phyloP scores from a whole-genome alignment of 2,797 vertebrate species.

The Manis pentadactyla region DNA sequence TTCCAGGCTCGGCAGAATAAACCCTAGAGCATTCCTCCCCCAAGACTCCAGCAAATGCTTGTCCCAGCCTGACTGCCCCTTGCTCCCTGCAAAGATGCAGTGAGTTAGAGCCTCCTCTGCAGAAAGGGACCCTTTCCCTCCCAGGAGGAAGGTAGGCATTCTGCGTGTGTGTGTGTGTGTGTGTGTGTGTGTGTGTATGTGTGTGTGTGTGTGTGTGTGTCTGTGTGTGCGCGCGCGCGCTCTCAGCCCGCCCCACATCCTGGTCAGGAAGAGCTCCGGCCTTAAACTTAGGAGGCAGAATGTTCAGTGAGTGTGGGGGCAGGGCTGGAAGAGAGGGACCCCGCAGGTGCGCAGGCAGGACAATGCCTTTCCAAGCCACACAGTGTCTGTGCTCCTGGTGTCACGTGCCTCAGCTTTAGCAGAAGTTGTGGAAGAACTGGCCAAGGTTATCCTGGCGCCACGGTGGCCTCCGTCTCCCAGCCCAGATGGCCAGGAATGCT shows the following conservation, averaged over 20 bases:
- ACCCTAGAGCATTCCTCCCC: neutral
- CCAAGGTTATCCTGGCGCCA: slow-evolving; percentile 78
- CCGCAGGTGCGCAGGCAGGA: neutral
- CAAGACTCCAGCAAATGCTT: neutral
- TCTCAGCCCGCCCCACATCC: neutral
- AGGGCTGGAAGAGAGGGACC: neutral
- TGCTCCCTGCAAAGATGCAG: neutral
- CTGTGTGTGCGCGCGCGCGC: accelerated
- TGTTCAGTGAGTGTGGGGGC: neutral
- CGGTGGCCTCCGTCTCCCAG: slow-evolving; percentile 74
- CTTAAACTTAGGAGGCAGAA: neutral
- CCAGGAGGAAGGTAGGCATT: neutral
- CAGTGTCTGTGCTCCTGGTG: neutral
- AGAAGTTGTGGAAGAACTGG: slow-evolving; percentile 68
- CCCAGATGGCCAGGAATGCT: slow-evolving; percentile 80
- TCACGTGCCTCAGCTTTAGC: slow-evolving; percentile 20
- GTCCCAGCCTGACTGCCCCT: neutral
- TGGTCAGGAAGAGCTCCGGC: neutral
- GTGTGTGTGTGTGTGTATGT: too few species aligned
- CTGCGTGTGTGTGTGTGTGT: neutral
- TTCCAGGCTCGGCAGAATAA: neutral
- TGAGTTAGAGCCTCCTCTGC: neutral
- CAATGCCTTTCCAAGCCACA: neutral
- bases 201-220: accelerated
- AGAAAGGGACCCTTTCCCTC: neutral